A percentile compares a stretch with the other conserved stretches of the same genome.
These are phyloP conservation scores for Ypsolopha sequella DNA, from an alignment of 2,888 invertebrate species.

Conservation along the genomic window DNA sequence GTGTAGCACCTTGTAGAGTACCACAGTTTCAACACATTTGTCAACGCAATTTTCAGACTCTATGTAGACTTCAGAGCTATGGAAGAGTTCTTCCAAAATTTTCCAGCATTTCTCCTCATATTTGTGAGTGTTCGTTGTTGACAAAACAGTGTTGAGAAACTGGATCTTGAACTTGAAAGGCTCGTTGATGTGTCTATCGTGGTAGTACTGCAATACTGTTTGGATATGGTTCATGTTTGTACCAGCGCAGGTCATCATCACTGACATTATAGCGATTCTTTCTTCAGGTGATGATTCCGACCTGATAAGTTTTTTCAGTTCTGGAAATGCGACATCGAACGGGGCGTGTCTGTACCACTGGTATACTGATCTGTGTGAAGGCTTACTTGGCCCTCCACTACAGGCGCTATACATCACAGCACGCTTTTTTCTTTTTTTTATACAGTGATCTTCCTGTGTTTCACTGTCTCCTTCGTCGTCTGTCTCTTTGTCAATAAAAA, in stretches of 20 bases:
- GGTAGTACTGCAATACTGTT: slow-evolving; percentile 28
- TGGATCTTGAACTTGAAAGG: slow-evolving; percentile 17
- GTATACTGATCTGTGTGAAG: slow-evolving; percentile 10
- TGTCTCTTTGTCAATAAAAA: slow-evolving; percentile 29
- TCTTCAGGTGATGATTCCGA: slow-evolving; percentile 29
- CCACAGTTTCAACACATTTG: slow-evolving; percentile 25
- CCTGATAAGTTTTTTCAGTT: slow-evolving; percentile 33
- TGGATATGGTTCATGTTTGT: slow-evolving; percentile 23
- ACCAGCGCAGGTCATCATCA: slow-evolving; percentile 27
- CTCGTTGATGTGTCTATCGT: slow-evolving; percentile 32
- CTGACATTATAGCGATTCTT: slow-evolving; percentile 25
- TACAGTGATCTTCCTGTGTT: neutral
- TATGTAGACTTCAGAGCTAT: slow-evolving; percentile 28
- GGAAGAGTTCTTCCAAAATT: slow-evolving; percentile 31
- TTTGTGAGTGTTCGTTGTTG: slow-evolving; percentile 18
- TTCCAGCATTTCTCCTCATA: slow-evolving; percentile 35
- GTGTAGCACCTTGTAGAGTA: slow-evolving; percentile 27
- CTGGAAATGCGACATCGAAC: slow-evolving; percentile 33
- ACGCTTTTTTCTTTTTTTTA: neutral
- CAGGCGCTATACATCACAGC: no score
- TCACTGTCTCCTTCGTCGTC: slow-evolving; percentile 12
- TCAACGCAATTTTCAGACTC: slow-evolving; percentile 29
- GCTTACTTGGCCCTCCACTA: no score
- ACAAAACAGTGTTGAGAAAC: slow-evolving; percentile 27
- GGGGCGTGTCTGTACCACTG: slow-evolving; percentile 38